Conservation (phyloP, 2,888 invertebrate genomes). For the Piscicola geometra region DNA sequence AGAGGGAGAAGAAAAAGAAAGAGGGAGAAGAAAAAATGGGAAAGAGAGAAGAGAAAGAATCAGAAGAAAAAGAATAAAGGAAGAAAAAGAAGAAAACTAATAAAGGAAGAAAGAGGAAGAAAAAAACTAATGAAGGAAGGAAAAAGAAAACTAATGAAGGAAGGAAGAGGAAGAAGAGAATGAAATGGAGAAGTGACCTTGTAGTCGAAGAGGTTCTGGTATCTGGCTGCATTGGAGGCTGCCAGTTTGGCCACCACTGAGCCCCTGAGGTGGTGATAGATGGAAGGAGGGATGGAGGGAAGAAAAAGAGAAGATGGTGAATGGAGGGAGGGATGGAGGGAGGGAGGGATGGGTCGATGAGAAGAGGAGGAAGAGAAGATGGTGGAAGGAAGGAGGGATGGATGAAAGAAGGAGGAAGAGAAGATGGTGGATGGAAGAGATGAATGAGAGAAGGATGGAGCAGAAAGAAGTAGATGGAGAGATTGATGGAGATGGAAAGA, state of each 20-base stretch:
- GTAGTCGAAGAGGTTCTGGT: constrained; percentile 63
- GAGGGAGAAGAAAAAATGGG: neutral
- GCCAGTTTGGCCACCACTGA: constrained; percentile 97
- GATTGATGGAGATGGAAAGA: too few species aligned
- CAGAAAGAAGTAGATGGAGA: too few species aligned
- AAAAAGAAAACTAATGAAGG: too few species aligned
- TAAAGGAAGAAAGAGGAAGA: neutral
- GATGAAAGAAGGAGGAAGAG: neutral
- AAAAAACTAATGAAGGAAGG: too few species aligned
- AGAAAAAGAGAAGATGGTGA: neutral
- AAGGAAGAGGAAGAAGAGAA: too few species aligned
- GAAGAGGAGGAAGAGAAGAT: too few species aligned
- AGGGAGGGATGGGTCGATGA: too few species aligned
- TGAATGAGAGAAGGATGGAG: too few species aligned
- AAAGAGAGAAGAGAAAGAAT: neutral
- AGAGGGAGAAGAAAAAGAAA: too few species aligned
- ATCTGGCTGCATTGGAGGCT: constrained; percentile 76
- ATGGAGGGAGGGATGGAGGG: neutral
- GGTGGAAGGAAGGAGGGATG: too few species aligned
- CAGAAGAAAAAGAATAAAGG: too few species aligned
- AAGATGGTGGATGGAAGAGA: neutral
- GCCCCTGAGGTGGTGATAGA: constrained; percentile 62
- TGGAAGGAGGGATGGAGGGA: neutral
- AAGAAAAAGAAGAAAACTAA: neutral
- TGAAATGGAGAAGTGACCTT: neutral